Base-by-base conservation (phyloP, 2,888 invertebrate genomes). In the Encarsia formosa region DNA sequence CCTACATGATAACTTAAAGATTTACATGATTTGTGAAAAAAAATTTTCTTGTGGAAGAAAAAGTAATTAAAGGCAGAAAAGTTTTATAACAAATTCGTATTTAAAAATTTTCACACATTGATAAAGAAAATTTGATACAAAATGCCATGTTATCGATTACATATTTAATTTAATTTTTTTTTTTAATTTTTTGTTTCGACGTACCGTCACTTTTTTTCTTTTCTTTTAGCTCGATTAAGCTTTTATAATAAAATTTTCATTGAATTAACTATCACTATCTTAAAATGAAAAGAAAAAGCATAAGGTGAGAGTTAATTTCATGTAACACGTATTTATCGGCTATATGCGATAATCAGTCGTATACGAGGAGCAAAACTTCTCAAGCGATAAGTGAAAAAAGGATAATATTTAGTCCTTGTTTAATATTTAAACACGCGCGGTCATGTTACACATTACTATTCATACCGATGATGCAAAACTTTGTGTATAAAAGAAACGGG, bases 401-500 rank as follows among this genome's bases (percentile, higher is more conserved):
- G 47, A 57, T 48, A 34, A 41, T 46, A 40, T 37, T 40, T 49
- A 54, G 54, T 52, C 46, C 51, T 54, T 46, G 57, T 57, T 54
- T 57, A 57, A 57, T 57, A 57, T 57, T 57, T 57, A 57, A 57
- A 57, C 54, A 53, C 49, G 54, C 46, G 54, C 51, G 54, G 49
- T 57, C 49, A 51, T 51, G 45, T 48, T 54, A 51, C 48, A 52
- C 54, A 51, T 52, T 51, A 53, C 46, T 51, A 51, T 54, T 53
- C 52, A 48, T 48, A 52, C 39, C 34, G 40, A 42, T 49, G 29
- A 52, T 39, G 26, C 38, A 56, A 46, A 49, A 51, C 29, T 43
- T 50, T 40, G 31, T 42, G 40, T 37, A 29, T 20, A 44, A 42
- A 15, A 38, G n/a, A 38, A 20, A 8, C 6, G 8, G n/a, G 20